phyloP scores from a whole-genome alignment of 2,113 vertebrate genomes.

The Alouatta palliata region DNA sequence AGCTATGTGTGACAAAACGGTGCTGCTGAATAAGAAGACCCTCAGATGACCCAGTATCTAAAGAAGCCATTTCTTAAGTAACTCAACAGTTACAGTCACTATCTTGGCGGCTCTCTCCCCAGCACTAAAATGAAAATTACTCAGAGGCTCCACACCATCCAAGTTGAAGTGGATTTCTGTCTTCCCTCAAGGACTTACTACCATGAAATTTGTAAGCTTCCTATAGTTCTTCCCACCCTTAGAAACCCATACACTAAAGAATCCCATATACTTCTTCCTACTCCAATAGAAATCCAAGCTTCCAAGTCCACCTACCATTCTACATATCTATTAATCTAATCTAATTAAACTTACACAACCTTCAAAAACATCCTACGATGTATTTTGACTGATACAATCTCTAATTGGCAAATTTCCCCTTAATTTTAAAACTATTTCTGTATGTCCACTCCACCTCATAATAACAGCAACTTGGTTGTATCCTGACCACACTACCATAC shows the following conservation, averaged over 20 bases:
- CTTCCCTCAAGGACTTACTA: neutral
- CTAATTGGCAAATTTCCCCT: neutral
- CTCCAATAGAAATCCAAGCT: neutral
- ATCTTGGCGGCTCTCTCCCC: neutral
- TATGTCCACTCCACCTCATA: neutral
- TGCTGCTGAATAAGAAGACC: neutral
- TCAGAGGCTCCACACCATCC: neutral
- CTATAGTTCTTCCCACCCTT: neutral
- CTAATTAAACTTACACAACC: neutral
- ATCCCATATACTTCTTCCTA: accelerated
- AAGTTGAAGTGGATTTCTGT: neutral
- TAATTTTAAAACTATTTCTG: neutral
- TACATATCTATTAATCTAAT: neutral
- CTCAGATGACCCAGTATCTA: neutral
- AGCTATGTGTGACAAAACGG: neutral
- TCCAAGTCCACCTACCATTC: neutral
- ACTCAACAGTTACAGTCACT: neutral
- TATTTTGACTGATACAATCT: neutral
- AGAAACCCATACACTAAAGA: neutral
- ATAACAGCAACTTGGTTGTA: neutral
- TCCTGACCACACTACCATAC: neutral
- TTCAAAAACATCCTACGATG: neutral
- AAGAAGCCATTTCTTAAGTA: neutral
- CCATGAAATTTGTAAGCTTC: neutral
- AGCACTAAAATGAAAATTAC: neutral